Conservation (phyloP, 2,888 invertebrate species). For the Andricus curvator region DNA sequence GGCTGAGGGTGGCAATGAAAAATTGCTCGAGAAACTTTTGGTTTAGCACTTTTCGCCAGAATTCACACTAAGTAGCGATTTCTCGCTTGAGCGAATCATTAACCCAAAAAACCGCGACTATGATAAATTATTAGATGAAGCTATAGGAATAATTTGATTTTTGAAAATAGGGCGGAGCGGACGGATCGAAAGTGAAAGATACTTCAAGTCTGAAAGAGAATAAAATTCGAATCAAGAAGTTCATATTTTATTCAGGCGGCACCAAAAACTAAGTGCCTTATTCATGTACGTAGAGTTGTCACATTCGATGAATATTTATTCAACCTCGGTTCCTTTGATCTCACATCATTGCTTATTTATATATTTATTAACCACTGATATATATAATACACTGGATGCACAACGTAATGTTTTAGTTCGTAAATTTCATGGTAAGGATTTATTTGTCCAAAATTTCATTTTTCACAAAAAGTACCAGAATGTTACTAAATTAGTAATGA, state of each 20-base stretch:
- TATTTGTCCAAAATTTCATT: too few species aligned
- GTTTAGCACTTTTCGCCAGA: constrained; percentile 52
- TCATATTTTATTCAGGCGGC: constrained; percentile 24
- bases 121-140: neutral
- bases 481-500: too few species aligned
- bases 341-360: neutral
- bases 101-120: constrained; percentile 61
- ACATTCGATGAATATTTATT: neutral
- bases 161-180: neutral
- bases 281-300: neutral
- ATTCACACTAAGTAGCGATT: constrained; percentile 62
- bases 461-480: too few species aligned
- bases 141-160: neutral
- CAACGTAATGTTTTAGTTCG: too few species aligned
- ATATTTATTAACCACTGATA: neutral
- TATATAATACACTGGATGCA: too few species aligned
- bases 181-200: neutral
- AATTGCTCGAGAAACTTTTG: constrained; percentile 23
- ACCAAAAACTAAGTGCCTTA: neutral
- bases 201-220: neutral
- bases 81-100: constrained; percentile 65
- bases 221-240: neutral
- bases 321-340: neutral
- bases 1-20: neutral
- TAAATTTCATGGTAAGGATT: too few species aligned